Evolutionary conservation across 1,140 invertebrate species (phyloP), one percentile per base, ranked within the genome.

Genomic region (Tetramorium simillimum): DNA sequence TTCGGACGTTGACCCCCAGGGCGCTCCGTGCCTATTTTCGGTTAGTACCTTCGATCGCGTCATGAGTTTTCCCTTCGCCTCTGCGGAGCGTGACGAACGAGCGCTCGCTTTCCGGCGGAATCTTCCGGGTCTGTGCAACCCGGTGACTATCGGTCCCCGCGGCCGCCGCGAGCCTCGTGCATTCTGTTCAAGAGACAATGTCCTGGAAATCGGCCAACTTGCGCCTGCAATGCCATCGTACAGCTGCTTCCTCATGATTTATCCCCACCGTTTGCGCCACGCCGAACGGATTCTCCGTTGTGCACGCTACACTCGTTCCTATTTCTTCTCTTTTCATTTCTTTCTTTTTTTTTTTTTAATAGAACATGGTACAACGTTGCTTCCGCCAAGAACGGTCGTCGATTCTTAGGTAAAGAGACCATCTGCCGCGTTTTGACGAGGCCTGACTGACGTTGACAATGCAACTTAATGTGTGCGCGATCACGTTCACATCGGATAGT

Each of bases 151-250:
- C 60, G 51, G 69, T 7, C 49, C 9, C 53, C 33, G 60, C 14
- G 49, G 37, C 7, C 33, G 5, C 53, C 33, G 60, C 18, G 49
- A 43, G 28, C 6, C 58, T 43, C 73, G 69, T 65, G 75, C 80
- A 69, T 81, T 85, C 86, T 43, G 89, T 77, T 77, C 78, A 81
- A 76, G 86, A 90, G 85, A 91, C 89, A 91, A 91, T 91, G 85
- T 81, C 72, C 87, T 90, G 90, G 90, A 90, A 90, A 90, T 62
- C 69, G 49, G 89, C 89, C 90, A 91, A 91, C 70, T 40, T 33
- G 49, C 24, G 56, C 51, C 70, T 49, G 53, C 70, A 67, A 51
- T 69, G 70, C 18, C 33, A 37, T 16, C 49, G 40, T 40, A 24
- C 73, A 53, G 78, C 51, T 60, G 82, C 46, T 16, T 43, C 46